These are phyloP conservation scores for Drosophila crucigera DNA, from an alignment of 2,888 invertebrate genomes.

Conservation along the genomic window DNA sequence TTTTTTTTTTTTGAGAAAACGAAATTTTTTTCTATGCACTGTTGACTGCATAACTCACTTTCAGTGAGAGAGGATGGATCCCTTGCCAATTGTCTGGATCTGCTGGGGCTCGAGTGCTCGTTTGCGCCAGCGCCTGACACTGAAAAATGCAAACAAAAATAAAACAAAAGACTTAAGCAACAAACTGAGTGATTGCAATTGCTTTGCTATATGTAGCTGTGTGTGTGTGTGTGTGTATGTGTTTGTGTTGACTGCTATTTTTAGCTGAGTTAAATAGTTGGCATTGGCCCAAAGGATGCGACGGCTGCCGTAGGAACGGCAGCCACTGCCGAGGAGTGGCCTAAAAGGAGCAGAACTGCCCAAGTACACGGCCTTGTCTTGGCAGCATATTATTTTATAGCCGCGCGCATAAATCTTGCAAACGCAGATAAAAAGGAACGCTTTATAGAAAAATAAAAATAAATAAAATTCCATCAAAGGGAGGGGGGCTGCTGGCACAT, in stretches of 20 bases:
- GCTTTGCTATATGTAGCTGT: slow-evolving; percentile 56
- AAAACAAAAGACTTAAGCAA: slow-evolving; percentile 81
- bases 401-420: slow-evolving; percentile 80
- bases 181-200: slow-evolving; percentile 80
- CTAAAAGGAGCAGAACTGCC: slow-evolving; percentile 51
- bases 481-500: not conserved
- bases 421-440: slow-evolving; percentile 80
- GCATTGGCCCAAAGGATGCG: slow-evolving; percentile 77
- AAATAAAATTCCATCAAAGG: slow-evolving; percentile 65
- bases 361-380: slow-evolving; percentile 65
- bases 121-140: slow-evolving; percentile 60
- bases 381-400: slow-evolving; percentile 81
- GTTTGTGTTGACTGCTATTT: slow-evolving; percentile 58
- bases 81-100: slow-evolving; percentile 62
- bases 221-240: slow-evolving; percentile 7
- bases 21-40: slow-evolving; percentile 74
- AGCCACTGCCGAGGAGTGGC: slow-evolving; percentile 17
- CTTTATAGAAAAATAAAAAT: slow-evolving; percentile 80
- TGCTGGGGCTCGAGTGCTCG: slow-evolving; percentile 12
- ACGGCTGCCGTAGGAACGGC: slow-evolving; percentile 15
- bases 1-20: slow-evolving; percentile 26
- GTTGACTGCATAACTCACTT: slow-evolving; percentile 78
- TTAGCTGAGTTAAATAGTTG: slow-evolving; percentile 76
- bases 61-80: slow-evolving; percentile 49
- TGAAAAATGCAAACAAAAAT: slow-evolving; percentile 81